Base-by-base conservation (phyloP, 2,797 vertebrate genomes). In the Ctenosaura bakeri region DNA sequence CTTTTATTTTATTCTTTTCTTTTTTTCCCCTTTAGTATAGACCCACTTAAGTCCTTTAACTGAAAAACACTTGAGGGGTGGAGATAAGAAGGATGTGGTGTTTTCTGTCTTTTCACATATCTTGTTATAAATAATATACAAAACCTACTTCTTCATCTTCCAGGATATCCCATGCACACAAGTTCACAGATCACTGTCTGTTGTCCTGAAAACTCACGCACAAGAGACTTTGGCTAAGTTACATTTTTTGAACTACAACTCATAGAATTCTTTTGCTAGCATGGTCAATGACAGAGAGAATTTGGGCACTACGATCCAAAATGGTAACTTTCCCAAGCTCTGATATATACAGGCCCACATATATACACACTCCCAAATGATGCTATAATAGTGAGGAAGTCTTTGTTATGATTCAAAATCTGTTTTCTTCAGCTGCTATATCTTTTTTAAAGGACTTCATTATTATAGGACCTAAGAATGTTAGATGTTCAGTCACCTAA, bases 401-500 rank as follows among this genome's bases (percentile, higher is more conserved):
- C 66, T 46, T 88, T 76, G 56, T 92, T 91, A 89, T 5, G 20
- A 83, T 93, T 94, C 90, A 91, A 92, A 95, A 77, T 32, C 73
- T n/a, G 92, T 96, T 94, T 90, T 94, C 93, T 90, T 32, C 92
- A 92, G 92, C 85, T 66, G 83, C 35, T 94, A 92, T 94, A 93
- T 85, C 90, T 76, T 96, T 96, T 93, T 69, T 22, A 94, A 95
- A 95, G 94, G 1, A 0, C 83, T 94, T 96, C 96, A 95, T 94
- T 97, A 94, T 96, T 97, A 95, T 91, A 76, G 79, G 29, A 95
- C 94, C 91, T 81, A 76, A 87, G 90, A 93, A 84, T 88, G 92
- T 92, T 1, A 93, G 94, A 97, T 96, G 79, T 85, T 95, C 96
- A 97, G 96, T 97, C 96, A 97, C 96, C 97, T 97, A 96, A 96